Conservation (phyloP, 1,140 invertebrate genomes). For the Aphaenogaster ashmeadi region DNA sequence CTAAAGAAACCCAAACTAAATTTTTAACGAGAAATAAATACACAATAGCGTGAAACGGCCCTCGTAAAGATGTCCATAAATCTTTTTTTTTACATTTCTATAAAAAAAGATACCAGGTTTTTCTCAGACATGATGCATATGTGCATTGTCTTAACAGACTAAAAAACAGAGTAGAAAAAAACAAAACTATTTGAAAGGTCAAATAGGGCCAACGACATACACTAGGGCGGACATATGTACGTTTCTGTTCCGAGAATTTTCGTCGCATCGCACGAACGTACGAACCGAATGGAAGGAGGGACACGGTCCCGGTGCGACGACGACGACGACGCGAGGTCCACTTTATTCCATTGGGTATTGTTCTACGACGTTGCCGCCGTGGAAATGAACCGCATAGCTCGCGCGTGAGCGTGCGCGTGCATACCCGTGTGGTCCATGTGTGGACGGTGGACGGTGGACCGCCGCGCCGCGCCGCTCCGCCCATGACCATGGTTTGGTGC, state of each 20-base stretch:
- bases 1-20: neutral
- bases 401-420: constrained; percentile 15
- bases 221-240: no score
- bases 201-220: no score
- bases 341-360: constrained; percentile 38
- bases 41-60: neutral
- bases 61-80: neutral
- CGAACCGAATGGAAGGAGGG: neutral
- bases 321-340: neutral
- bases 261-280: neutral
- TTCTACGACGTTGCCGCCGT: neutral
- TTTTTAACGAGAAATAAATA: neutral
- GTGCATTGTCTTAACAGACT: neutral
- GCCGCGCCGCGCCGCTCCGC: constrained; percentile 62
- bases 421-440: constrained; percentile 68
- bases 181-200: no score
- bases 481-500: constrained; percentile 65
- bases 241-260: neutral
- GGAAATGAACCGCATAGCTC: constrained; percentile 27
- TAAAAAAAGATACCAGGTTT: neutral
- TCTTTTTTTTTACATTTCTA: neutral
- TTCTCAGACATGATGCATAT: neutral
- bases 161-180: neutral
- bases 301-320: neutral
- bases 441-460: neutral